These are phyloP conservation scores for Brachionus calyciflorus DNA, from an alignment of 1,140 invertebrate genomes.

Conservation along the genomic window DNA sequence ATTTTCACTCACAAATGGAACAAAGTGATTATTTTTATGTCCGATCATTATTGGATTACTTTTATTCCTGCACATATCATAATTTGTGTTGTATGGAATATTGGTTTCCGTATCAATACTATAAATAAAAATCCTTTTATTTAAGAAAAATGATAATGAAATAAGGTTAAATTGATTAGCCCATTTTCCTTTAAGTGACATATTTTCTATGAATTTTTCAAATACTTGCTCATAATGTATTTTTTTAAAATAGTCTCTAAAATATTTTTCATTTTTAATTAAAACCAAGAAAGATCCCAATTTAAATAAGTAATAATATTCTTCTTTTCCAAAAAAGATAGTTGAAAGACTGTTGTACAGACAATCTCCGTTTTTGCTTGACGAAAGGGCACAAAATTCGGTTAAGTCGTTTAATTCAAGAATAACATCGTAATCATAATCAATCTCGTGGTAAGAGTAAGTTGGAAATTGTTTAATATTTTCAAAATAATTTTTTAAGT, in stretches of 20 bases:
- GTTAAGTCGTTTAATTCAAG: background rate
- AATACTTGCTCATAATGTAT: background rate
- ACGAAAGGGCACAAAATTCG: background rate
- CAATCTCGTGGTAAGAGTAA: background rate
- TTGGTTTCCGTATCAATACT: background rate
- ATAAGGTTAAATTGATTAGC: background rate
- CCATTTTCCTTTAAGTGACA: background rate
- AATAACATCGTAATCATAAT: background rate
- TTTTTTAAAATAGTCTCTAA: background rate
- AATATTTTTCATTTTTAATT: background rate
- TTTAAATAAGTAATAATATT: background rate
- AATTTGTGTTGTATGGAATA: background rate
- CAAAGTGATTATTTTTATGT: background rate
- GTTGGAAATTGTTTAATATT: too few species aligned
- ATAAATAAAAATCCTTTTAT: background rate
- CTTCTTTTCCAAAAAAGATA: background rate
- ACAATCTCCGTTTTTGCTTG: background rate
- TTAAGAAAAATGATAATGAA: background rate
- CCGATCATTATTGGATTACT: background rate
- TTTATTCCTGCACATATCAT: background rate
- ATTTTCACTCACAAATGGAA: too few species aligned
- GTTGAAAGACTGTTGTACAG: background rate
- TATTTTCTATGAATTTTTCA: background rate
- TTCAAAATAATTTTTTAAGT: too few species aligned
- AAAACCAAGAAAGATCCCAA: background rate